Evolutionary conservation across 2,797 vertebrate species (phyloP).

Genomic region (Phalloptychus januarius): DNA sequence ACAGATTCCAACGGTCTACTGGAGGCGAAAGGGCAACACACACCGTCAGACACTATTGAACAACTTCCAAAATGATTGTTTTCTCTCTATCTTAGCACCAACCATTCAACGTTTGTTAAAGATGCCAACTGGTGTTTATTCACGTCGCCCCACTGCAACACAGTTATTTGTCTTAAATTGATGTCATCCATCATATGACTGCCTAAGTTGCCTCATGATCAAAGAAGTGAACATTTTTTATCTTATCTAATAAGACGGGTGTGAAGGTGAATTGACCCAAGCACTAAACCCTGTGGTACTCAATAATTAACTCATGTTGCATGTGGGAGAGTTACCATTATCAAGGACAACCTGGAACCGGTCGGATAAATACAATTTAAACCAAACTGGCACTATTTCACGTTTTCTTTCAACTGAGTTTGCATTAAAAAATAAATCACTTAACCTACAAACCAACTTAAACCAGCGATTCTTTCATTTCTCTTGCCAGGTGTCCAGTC

Average conservation of each 20-base stretch:
- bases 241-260: neutral
- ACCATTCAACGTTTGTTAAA: neutral
- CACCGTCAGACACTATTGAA: neutral
- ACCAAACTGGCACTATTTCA: neutral
- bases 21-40: neutral
- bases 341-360: neutral
- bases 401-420: neutral
- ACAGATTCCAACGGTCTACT: neutral
- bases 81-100: neutral
- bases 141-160: neutral
- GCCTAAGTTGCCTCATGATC: neutral
- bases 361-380: neutral
- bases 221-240: neutral
- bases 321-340: neutral
- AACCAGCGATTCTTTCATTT: conserved; percentile 6
- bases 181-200: neutral
- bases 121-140: neutral
- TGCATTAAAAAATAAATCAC: neutral
- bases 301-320: neutral
- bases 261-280: neutral
- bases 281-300: neutral
- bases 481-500: conserved; percentile 85
- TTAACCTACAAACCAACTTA: neutral
- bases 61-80: neutral
- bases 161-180: neutral